Base-by-base conservation (phyloP, 2,888 invertebrate species). In the Drosophila kambysellisi region DNA sequence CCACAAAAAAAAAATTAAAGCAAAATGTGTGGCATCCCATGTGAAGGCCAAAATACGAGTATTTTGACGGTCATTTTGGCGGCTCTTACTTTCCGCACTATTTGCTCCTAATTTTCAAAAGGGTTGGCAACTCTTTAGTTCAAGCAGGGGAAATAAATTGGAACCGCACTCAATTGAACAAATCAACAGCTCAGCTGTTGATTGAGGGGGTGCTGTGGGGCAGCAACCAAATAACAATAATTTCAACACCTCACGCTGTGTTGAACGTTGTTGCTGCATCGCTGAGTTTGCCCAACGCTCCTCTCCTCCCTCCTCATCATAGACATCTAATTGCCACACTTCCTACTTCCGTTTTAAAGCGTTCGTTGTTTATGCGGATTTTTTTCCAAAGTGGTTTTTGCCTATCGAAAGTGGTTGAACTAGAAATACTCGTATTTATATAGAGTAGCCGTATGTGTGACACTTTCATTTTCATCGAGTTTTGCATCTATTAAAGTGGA, bases 391-490 rank as follows among this genome's bases (percentile, higher is more conserved):
- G 54, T 59, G 52, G 50, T 51, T 60, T 73, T 79, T 66, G 48
- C 61, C 48, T 54, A 83, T 83, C 67, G 83, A 88, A 88, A 86
- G 87, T 88, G 78, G 88, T 86, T 59, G 48, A 64, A 66, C 71
- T 51, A 69, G 51, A 53, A 70, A 70, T 65, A 56, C 61, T 39
- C n/a, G 70, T 56, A 76, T 63, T 54, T 48, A 60, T 35, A 43
- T 60, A 9, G 33, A 63, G 43, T 65, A 73, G 54, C 70, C 59
- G 51, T 56, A 52, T 75, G 60, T 50, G 76, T 69, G 71, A 75
- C 80, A 89, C 82, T 85, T 87, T 85, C 88, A 54, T 69, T 85
- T 85, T 89, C 75, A 79, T 58, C 64, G 25, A n/a, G 32, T n/a
- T 60, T 35, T 29, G 39, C 30, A 46, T 52, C 46, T 11, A 32